Conservation (phyloP, 2,113 vertebrate genomes). For the Eleginops maclovinus region DNA sequence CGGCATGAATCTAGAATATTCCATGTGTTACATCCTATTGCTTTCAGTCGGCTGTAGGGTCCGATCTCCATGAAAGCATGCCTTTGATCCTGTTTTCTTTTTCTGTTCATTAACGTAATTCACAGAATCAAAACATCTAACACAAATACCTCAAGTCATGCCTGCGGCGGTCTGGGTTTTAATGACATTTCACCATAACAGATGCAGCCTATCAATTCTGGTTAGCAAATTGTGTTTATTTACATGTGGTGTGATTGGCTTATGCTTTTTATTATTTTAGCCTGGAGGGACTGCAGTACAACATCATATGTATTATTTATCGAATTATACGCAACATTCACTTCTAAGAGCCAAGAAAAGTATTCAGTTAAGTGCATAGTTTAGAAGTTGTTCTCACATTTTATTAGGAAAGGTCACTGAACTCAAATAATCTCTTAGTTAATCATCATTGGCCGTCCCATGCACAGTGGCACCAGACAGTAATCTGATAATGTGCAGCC, state of each 20-base stretch:
- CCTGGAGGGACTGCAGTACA: neutral
- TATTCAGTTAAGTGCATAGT: neutral
- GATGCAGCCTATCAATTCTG: too few relatives aligned
- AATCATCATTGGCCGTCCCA: neutral
- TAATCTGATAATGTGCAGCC: slow-evolving; percentile 2
- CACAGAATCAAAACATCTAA: too few relatives aligned
- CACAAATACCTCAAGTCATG: neutral
- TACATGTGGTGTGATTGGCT: neutral
- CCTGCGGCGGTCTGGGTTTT: neutral
- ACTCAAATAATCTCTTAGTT: neutral
- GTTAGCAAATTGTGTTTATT: neutral
- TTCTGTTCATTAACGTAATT: too few relatives aligned
- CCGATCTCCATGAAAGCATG: too few relatives aligned
- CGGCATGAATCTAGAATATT: too few relatives aligned
- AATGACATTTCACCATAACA: neutral
- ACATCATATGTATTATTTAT: neutral
- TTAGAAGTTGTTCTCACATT: neutral
- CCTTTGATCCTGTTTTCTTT: too few relatives aligned
- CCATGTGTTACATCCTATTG: too few relatives aligned
- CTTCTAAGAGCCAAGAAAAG: neutral
- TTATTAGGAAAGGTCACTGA: neutral
- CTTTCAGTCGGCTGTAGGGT: too few relatives aligned
- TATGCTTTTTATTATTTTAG: neutral
- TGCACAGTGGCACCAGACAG: neutral
- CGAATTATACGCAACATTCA: neutral